Conservation (phyloP, 2,797 vertebrate species). For the Carduelis carduelis region DNA sequence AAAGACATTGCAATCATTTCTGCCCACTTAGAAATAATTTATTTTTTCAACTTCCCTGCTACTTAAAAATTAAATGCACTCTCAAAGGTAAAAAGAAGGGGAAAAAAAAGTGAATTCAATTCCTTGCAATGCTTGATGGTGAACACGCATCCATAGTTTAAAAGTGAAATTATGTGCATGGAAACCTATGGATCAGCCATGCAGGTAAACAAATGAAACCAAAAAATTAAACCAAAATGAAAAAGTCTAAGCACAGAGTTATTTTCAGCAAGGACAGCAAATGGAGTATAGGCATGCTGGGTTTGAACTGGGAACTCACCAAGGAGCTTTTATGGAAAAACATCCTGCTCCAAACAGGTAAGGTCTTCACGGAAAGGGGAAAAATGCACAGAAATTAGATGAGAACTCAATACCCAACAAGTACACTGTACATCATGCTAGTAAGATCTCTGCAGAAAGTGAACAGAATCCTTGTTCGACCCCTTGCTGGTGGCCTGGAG, state of each 20-base stretch:
- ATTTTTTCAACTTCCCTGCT: not conserved
- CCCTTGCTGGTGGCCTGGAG: not conserved
- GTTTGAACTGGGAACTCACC: slow-evolving; percentile 91
- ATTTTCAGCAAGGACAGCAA: slow-evolving; percentile 70
- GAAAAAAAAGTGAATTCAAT: not conserved
- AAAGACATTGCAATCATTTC: not conserved
- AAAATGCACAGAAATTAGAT: slow-evolving; percentile 90
- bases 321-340: slow-evolving; percentile 99
- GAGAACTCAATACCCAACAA: slow-evolving; percentile 85
- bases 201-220: slow-evolving; percentile 61
- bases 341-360: slow-evolving; percentile 99
- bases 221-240: slow-evolving; percentile 28
- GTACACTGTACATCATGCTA: slow-evolving; percentile 69
- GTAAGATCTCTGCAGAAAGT: slow-evolving; percentile 31
- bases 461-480: not conserved
- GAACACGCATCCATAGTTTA: slow-evolving; percentile 18
- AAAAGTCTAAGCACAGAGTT: slow-evolving; percentile 29
- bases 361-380: slow-evolving; percentile 88
- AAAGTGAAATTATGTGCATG: slow-evolving; percentile 47
- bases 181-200: slow-evolving; percentile 70
- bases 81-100: not conserved
- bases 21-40: not conserved
- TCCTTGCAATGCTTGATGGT: slow-evolving; percentile 27
- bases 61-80: slow-evolving; percentile 23
- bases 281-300: slow-evolving; percentile 87